Evolutionary conservation across 1,140 invertebrate genomes (phyloP).

Genomic region (Triops cancriformis): DNA sequence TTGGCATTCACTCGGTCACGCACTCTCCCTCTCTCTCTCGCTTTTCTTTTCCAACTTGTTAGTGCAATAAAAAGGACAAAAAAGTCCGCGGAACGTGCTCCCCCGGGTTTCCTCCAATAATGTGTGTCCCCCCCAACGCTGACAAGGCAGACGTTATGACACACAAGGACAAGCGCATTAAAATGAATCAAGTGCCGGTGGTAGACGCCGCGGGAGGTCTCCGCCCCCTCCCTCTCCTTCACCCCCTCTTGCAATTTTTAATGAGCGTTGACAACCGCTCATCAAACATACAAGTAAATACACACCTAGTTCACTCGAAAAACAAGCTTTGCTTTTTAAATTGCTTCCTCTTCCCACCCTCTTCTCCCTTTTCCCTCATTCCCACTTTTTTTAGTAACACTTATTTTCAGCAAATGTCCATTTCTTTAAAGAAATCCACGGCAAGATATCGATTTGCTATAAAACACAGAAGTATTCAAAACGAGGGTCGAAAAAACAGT

Average conservation of each 20-base stretch:
- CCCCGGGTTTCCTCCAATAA: background rate
- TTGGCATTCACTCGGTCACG: conserved; percentile 1
- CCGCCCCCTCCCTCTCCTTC: background rate
- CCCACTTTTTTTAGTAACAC: too few relatives aligned
- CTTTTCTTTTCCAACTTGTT: background rate
- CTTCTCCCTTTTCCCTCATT: too few relatives aligned
- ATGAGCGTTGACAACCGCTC: conserved; percentile 7
- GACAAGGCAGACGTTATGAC: conserved; percentile 7
- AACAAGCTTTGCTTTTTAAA: background rate
- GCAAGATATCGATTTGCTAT: too few relatives aligned
- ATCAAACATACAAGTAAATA: background rate
- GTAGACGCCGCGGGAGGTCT: background rate
- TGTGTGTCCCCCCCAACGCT: background rate
- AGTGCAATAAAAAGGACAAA: background rate
- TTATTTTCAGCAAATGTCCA: too few relatives aligned
- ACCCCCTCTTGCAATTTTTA: background rate
- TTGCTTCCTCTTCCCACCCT: too few relatives aligned
- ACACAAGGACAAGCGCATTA: conserved; percentile 1
- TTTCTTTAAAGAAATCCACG: too few relatives aligned
- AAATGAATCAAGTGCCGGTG: conserved; percentile 6
- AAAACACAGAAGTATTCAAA: too few relatives aligned
- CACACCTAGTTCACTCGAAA: background rate
- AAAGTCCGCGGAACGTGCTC: conserved; percentile 1
- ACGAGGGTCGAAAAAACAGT: too few relatives aligned
- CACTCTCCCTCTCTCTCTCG: background rate